Evolutionary conservation across 1,140 invertebrate genomes (phyloP).

Genomic region (Rhizoglyphus robini): DNA sequence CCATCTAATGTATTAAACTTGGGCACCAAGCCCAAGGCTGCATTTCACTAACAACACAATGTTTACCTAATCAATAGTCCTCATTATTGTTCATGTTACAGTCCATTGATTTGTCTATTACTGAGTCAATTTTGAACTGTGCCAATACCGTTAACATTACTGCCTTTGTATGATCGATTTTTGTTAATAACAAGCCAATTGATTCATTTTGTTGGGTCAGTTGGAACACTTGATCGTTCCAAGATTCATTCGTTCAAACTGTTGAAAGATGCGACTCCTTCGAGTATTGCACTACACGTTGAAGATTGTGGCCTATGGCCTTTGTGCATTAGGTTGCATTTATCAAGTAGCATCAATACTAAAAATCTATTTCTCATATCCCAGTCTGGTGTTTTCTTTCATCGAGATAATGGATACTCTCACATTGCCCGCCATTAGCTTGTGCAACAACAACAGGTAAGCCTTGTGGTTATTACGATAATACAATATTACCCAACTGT

Average conservation of each 20-base stretch:
- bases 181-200: background rate
- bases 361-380: constrained; percentile 23
- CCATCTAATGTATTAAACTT: background rate
- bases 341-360: constrained; percentile 17
- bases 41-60: no score
- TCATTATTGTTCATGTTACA: no score
- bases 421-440: constrained; percentile 22
- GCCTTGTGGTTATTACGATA: constrained; percentile 17
- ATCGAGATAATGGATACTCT: constrained; percentile 24
- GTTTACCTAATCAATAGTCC: no score
- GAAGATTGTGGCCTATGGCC: background rate
- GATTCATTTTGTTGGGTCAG: no score
- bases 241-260: background rate
- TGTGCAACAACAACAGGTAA: constrained; percentile 27
- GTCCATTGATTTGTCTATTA: no score
- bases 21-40: background rate
- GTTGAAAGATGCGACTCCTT: background rate
- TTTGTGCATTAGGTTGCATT: constrained; percentile 12
- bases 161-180: background rate
- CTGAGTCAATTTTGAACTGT: no score
- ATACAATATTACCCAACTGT: no score
- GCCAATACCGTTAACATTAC: background rate
- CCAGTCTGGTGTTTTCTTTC: constrained; percentile 24
- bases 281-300: background rate
- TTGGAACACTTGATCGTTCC: background rate